Base-by-base conservation (phyloP, 2,797 vertebrate genomes). In the Rhynchotus rufescens region DNA sequence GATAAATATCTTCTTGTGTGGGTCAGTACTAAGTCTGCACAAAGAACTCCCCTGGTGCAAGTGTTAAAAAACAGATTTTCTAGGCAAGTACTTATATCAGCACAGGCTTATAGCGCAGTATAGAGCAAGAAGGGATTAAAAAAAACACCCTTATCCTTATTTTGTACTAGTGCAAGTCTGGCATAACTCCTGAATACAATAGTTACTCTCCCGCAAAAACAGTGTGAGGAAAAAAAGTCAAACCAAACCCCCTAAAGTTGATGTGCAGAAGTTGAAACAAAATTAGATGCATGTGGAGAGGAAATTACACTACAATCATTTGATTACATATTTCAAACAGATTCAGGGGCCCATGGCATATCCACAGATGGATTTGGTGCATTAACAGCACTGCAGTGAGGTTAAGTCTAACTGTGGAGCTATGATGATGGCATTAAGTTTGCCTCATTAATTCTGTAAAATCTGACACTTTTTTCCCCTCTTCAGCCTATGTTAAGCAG, bases 301-400 rank as follows among this genome's bases (percentile, higher is more conserved):
- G 87, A 93, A 92, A 90, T 61, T 69, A n/a, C 47, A 26, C 80
- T 88, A 38, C 69, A 90, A 86, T 38, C 2, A 54, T 54, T 74
- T 66, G 57, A 66, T 77, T 77, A 80, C 32, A 15, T 44, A 83
- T 80, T 88, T 66, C 57, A 65, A 89, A 86, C 51, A 77, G 45
- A 71, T 54, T 67, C 47, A 88, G 61, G 25, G 38, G 21, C 56
- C 23, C 20, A 21, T 13, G 6, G 32, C 54, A 45, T 51, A 76
- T 56, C 28, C 44, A 60, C 28, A 30, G 64, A 76, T 20, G n/a
- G 26, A 67, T 85, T 90, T 79, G 21, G 38, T 60, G 40, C 40
- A 40, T 40, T 40, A 40, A 85, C 67, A 12, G 7, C 69, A 64
- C 42, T 64, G 34, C 25, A 68, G 52, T 57, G 62, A 52, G 22